Conservation (phyloP, 2,113 vertebrate species). For the Porphyrio hochstetteri region DNA sequence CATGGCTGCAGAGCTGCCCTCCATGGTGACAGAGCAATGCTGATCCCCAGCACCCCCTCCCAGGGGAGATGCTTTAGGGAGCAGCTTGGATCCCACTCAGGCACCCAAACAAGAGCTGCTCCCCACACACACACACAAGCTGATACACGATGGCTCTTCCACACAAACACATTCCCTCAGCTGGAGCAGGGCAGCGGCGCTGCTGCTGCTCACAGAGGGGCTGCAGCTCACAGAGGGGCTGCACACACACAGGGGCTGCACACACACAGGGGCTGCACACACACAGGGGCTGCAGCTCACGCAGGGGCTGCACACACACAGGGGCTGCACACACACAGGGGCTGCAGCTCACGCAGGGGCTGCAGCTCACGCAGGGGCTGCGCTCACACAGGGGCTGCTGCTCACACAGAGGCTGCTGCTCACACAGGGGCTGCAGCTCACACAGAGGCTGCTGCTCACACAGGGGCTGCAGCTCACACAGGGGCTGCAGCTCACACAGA, state of each 20-base stretch:
- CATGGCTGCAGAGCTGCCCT: rapidly evolving
- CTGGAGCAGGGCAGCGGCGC: rapidly evolving
- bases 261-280: background rate
- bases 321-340: no score
- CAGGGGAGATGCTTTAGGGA: background rate
- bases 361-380: background rate
- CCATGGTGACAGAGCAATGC: rapidly evolving
- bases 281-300: background rate
- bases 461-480: no score
- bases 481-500: background rate
- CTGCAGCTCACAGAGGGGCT: background rate
- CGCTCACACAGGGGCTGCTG: background rate
- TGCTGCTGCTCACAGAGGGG: background rate
- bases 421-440: background rate
- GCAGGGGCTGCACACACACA: background rate
- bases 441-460: background rate
- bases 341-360: background rate
- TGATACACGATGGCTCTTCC: rapidly evolving
- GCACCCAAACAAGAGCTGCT: background rate
- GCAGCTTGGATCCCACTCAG: background rate
- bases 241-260: background rate
- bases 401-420: no score
- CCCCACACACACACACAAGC: background rate
- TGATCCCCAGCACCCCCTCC: rapidly evolving
- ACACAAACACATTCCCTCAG: rapidly evolving